These are phyloP conservation scores for Phylloscopus collybita DNA, from an alignment of 2,797 vertebrate genomes.

Conservation along the genomic window DNA sequence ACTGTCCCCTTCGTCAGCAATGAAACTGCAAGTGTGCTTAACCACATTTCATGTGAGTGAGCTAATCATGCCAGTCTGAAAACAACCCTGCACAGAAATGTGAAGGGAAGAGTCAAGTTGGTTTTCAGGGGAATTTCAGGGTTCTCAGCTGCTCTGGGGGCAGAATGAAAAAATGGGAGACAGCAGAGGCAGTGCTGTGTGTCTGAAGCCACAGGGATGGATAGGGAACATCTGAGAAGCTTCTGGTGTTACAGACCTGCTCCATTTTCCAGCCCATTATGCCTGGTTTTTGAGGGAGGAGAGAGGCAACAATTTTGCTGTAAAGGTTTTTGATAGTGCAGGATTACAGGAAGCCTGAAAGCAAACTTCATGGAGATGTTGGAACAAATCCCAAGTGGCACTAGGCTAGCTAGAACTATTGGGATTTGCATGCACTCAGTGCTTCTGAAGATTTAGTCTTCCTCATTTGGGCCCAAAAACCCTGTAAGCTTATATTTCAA, in stretches of 20 bases:
- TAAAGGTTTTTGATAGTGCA: neutral
- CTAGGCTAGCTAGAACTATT: neutral
- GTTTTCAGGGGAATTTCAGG: neutral
- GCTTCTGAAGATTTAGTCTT: neutral
- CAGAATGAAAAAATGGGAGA: neutral
- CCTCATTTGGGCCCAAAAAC: neutral
- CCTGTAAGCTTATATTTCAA: neutral
- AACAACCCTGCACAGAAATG: neutral
- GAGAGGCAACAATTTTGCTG: neutral
- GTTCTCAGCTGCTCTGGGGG: neutral
- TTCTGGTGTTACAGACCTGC: neutral
- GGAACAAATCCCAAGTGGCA: neutral
- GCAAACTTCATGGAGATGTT: neutral
- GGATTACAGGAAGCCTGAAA: neutral
- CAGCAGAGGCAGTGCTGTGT: neutral
- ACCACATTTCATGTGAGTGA: neutral
- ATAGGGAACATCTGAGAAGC: neutral
- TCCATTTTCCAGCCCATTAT: neutral
- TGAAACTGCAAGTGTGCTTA: neutral
- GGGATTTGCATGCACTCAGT: neutral
- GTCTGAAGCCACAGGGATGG: neutral
- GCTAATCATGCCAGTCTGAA: neutral
- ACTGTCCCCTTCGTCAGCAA: rapidly evolving
- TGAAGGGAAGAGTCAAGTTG: neutral
- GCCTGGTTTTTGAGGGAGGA: neutral